These are phyloP conservation scores for Caenorhabditis sp. DNA, from an alignment of 2,888 invertebrate species.

Conservation along the genomic window DNA sequence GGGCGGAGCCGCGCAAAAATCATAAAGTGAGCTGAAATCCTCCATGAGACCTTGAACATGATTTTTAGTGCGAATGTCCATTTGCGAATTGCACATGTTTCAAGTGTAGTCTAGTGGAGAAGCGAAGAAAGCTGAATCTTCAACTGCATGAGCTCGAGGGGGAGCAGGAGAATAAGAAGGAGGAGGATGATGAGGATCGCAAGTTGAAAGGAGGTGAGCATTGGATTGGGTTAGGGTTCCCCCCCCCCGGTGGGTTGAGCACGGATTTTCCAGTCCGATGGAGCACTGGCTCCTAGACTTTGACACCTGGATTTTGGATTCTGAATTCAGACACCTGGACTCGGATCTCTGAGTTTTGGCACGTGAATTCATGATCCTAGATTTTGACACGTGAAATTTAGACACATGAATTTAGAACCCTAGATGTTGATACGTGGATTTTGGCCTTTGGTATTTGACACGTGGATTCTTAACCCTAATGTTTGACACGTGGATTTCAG, in stretches of 20 bases:
- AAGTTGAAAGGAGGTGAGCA: conserved; percentile 51
- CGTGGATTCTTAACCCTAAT: too few relatives aligned
- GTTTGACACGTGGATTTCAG: too few relatives aligned
- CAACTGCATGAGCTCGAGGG: conserved; percentile 60
- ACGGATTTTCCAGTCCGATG: not conserved
- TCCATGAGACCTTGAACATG: not conserved
- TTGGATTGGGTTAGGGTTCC: not conserved
- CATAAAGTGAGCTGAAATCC: conserved; percentile 60
- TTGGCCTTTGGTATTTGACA: too few relatives aligned
- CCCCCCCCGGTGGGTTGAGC: not conserved
- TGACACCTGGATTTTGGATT: too few relatives aligned
- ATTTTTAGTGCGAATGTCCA: conserved; percentile 54
- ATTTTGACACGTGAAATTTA: too few relatives aligned
- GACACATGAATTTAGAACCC: too few relatives aligned
- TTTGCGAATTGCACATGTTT: conserved; percentile 60
- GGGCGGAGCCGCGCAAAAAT: conserved; percentile 63
- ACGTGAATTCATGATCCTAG: too few relatives aligned
- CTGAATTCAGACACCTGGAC: too few relatives aligned
- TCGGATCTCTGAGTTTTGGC: too few relatives aligned
- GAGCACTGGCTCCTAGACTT: too few relatives aligned
- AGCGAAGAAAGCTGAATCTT: conserved; percentile 56
- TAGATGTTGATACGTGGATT: too few relatives aligned
- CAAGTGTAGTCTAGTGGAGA: conserved; percentile 59
- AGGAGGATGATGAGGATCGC: conserved; percentile 42
- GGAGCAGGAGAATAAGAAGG: conserved; percentile 24